phyloP scores from a whole-genome alignment of 2,888 invertebrate genomes.

The Pollenia angustigena region DNA sequence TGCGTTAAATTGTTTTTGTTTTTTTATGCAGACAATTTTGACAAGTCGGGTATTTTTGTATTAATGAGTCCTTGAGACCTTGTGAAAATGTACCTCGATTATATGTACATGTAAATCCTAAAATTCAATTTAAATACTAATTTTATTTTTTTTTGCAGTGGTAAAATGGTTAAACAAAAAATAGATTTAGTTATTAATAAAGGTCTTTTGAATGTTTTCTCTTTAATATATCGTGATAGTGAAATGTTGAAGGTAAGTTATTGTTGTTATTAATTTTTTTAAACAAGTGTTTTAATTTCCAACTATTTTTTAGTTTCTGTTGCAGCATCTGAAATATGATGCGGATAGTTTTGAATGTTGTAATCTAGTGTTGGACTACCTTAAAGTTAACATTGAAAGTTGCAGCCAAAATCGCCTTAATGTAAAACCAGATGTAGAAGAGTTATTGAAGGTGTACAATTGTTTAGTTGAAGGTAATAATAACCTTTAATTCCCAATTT shows the following conservation, averaged over 20 bases:
- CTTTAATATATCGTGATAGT: not conserved
- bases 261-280: too few species aligned
- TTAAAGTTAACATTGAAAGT: conserved; percentile 28
- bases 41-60: too few species aligned
- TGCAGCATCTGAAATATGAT: conserved; percentile 48
- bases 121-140: not conserved
- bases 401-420: not conserved
- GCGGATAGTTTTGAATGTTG: conserved; percentile 32
- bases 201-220: conserved; percentile 47
- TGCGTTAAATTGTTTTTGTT: too few species aligned
- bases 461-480: conserved; percentile 52
- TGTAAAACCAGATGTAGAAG: not conserved
- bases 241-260: conserved; percentile 21
- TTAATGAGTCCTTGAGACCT: too few species aligned
- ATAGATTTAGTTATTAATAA: conserved; percentile 11
- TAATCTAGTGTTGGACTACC: conserved; percentile 47
- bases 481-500: not conserved
- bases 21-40: too few species aligned
- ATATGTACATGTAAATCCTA: too few species aligned
- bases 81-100: too few species aligned
- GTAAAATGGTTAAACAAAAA: not conserved
- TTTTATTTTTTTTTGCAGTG: not conserved
- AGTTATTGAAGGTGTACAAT: conserved; percentile 27
- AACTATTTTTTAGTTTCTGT: not conserved
- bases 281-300: not conserved